phyloP scores from a whole-genome alignment of 2,113 vertebrate genomes.

The Crotalus horridus region DNA sequence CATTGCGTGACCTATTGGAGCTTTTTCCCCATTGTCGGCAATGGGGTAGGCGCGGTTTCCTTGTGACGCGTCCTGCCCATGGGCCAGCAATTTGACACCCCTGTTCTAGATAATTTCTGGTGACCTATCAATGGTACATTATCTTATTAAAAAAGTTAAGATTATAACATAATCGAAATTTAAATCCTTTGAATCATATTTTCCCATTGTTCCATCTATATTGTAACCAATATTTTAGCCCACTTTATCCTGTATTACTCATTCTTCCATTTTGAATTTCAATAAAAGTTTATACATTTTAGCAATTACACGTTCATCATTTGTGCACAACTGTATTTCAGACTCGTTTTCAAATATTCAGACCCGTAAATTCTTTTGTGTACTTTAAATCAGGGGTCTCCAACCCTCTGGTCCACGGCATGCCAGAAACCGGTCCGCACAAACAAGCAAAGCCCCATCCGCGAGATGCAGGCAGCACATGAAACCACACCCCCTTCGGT shows the following conservation, averaged over 20 bases:
- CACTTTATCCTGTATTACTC: background rate
- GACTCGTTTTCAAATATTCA: background rate
- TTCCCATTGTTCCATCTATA: background rate
- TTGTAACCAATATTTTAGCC: background rate
- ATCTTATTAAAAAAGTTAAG: background rate
- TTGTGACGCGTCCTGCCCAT: fast-evolving
- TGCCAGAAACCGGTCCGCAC: too few relatives aligned
- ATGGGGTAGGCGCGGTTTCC: too few relatives aligned
- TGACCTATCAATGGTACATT: background rate
- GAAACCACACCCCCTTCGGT: too few relatives aligned
- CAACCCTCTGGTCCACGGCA: too few relatives aligned
- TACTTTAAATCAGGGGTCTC: background rate
- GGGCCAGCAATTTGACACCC: too few relatives aligned
- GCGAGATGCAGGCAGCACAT: too few relatives aligned
- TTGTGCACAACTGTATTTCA: background rate
- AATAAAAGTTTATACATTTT: background rate
- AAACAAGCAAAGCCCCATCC: too few relatives aligned
- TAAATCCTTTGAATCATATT: background rate
- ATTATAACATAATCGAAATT: background rate
- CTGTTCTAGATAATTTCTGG: background rate
- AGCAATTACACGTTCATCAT: background rate
- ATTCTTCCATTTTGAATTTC: background rate
- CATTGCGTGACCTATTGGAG: too few relatives aligned
- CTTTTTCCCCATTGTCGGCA: too few relatives aligned
- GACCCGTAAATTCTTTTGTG: background rate